These are phyloP conservation scores for Rhinoraja longicauda DNA, from an alignment of 2,797 vertebrate genomes.

Conservation along the genomic window DNA sequence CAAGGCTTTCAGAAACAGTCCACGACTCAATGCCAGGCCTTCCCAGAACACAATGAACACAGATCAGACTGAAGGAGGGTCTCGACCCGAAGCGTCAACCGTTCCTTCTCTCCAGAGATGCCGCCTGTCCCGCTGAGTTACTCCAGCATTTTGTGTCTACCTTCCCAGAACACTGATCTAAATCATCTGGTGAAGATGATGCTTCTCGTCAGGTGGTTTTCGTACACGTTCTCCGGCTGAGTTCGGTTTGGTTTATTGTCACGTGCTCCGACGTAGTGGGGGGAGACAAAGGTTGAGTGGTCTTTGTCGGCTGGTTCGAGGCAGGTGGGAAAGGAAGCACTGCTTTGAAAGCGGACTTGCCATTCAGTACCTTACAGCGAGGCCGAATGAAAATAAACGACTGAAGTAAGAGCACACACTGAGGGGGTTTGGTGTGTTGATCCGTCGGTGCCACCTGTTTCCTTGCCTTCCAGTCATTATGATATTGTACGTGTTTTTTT, in stretches of 20 bases:
- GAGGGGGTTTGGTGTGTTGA: neutral
- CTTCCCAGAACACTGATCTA: neutral
- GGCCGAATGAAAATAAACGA: neutral
- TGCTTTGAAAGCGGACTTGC: neutral
- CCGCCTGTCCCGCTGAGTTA: no score
- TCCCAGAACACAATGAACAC: neutral
- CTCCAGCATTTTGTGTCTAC: no score
- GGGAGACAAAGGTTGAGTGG: no score
- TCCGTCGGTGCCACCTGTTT: conserved; percentile 7
- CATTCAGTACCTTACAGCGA: neutral
- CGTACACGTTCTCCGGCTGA: neutral
- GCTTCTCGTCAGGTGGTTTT: neutral
- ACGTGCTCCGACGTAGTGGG: no score
- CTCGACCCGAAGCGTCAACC: no score
- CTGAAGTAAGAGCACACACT: neutral
- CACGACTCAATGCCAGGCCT: neutral
- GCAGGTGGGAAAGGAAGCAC: neutral
- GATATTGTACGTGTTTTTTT: neutral
- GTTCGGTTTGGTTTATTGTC: neutral
- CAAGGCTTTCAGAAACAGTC: neutral
- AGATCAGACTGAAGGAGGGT: no score
- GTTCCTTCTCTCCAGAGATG: no score
- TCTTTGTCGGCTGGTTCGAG: neutral
- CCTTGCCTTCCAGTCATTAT: conserved; percentile 25
- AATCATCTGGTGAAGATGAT: neutral